Evolutionary conservation across 2,113 vertebrate genomes (phyloP), one percentile per base, ranked within the genome.

Genomic region (Rhombomys opimus): DNA sequence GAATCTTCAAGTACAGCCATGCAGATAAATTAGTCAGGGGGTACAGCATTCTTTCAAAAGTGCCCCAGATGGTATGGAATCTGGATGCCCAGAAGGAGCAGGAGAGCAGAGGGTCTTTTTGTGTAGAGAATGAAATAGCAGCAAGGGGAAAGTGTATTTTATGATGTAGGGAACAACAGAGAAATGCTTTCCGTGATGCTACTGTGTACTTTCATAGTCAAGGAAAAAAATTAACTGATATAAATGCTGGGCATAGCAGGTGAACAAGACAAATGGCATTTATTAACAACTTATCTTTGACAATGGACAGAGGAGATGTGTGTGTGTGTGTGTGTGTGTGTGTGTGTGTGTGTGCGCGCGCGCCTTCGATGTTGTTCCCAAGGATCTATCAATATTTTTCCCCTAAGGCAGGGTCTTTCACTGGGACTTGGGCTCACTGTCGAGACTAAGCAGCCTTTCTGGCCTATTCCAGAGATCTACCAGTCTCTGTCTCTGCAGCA

Each of bases 281-380:
- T 87, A n/a, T 75, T 89, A 91, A 75, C 25, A 90, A 23, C 61
- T 94, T 54, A 30, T 57, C 46, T 93, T 82, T 35, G 90, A 46
- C 87, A 85, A 91, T 65, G 68, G 72, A 38, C 25, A 2, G 8
- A n/a, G 32, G n/a, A n/a, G n/a, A n/a, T 63, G 59, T 32, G n/a
- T 67, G n/a, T 84, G 57, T 41, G 35, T 52, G 12, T 50, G 23
- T 52, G 3, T 57, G 52, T 32, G 30, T 17, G 15, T 3, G 12
- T 12, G 2, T 22, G 11, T 81, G 32, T 82, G n/a, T 7, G 0
- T 1, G 13, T 6, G 20, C 14, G 10, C 7, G 27, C 1, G 1
- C 67, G 27, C 27, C 41, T 70, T 61, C 30, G 23, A 46, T 70
- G 18, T 23, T 87, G 41, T 52, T 87, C 46, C 65, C 14, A 35